Evolutionary conservation across 35 echinoderm and acorn worm species (phyloP).

Genomic region (Lytechinus variegatus): DNA sequence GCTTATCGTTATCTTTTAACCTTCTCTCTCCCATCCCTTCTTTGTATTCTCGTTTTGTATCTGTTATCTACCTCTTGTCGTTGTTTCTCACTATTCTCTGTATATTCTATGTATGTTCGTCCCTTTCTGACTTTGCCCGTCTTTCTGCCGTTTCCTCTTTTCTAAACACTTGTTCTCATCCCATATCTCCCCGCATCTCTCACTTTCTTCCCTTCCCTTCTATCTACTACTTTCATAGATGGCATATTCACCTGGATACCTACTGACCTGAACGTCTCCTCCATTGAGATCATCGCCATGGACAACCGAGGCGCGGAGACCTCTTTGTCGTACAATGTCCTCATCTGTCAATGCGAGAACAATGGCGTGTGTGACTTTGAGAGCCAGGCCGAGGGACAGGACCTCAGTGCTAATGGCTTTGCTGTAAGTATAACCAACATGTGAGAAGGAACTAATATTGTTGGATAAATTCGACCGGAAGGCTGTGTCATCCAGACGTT

Average conservation of each 20-base stretch:
- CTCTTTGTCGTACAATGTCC: neutral
- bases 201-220: neutral
- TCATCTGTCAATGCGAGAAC: slow-evolving; percentile 17
- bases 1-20: no score
- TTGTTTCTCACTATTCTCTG: neutral
- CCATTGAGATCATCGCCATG: neutral
- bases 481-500: no score
- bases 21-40: no score
- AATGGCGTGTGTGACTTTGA: slow-evolving; percentile 7
- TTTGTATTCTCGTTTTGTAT: neutral
- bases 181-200: no score
- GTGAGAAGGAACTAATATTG: no score
- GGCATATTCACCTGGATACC: slow-evolving; percentile 9
- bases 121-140: neutral
- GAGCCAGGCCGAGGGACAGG: neutral
- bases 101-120: neutral
- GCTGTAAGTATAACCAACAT: neutral
- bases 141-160: neutral
- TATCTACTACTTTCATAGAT: neutral
- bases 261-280: neutral
- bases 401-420: neutral
- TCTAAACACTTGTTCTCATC: neutral
- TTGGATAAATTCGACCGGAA: no score
- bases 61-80: neutral
- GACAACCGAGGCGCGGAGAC: neutral